Evolutionary conservation across 2,113 vertebrate species (phyloP).

Genomic region (Phrynocephalus versicolor): DNA sequence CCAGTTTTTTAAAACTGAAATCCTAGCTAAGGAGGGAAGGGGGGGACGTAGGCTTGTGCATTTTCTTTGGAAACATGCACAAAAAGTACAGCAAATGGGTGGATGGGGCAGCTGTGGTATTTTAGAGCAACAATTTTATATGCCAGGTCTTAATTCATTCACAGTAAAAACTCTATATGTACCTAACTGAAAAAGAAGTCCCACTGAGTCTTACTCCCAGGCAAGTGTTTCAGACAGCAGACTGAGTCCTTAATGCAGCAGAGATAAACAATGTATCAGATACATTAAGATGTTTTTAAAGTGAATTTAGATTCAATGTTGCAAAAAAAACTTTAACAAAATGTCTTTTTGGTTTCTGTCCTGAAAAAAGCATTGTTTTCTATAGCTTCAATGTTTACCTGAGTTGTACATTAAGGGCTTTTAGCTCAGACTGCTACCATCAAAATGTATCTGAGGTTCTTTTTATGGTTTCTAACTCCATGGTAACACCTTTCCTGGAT

Average conservation of each 20-base stretch:
- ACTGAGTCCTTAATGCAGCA: not conserved
- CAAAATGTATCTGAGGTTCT: not conserved
- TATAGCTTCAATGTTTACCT: not conserved
- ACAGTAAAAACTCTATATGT: not conserved
- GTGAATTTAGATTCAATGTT: not conserved
- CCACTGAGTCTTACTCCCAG: not conserved
- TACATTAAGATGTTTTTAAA: not conserved
- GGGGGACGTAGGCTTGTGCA: too few relatives aligned
- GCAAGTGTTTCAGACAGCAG: not conserved
- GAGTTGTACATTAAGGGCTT: not conserved
- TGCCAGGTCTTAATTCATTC: not conserved
- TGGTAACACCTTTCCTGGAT: not conserved
- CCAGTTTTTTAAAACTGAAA: slow-evolving; percentile 26
- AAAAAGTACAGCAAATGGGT: too few relatives aligned
- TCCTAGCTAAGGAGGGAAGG: too few relatives aligned
- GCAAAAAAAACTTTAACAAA: not conserved
- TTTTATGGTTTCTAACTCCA: not conserved
- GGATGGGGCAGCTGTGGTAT: too few relatives aligned
- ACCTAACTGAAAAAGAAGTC: not conserved
- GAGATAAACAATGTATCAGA: not conserved
- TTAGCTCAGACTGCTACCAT: not conserved
- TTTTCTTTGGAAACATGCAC: too few relatives aligned
- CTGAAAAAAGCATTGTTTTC: not conserved
- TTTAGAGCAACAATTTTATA: not conserved
- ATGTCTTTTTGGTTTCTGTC: not conserved